A percentile compares a stretch with the other conserved stretches of the same genome.
These are phyloP conservation scores for Probosciger aterrimus DNA, from an alignment of 2,113 vertebrate species.

Conservation along the genomic window DNA sequence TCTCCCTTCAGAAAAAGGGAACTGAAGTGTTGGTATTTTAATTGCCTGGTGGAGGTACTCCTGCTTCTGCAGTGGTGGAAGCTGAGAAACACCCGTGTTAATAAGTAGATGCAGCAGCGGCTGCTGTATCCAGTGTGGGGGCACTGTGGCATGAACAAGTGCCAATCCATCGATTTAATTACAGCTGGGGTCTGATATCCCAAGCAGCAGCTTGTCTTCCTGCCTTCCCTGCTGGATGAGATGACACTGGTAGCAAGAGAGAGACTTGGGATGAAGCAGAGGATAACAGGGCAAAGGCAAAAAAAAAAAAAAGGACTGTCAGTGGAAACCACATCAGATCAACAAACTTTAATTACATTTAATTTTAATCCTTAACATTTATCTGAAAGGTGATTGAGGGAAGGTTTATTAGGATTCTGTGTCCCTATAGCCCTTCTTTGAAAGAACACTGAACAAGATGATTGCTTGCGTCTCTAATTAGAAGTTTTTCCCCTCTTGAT, in stretches of 20 bases:
- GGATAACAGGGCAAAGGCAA: not conserved
- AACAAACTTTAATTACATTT: constrained; percentile 74
- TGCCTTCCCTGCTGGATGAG: not conserved
- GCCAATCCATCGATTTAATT: not conserved
- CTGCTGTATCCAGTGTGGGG: not conserved
- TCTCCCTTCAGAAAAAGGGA: not conserved
- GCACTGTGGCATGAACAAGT: not conserved
- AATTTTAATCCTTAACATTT: constrained; percentile 73
- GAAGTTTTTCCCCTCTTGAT: constrained; percentile 73
- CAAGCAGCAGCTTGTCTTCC: not conserved
- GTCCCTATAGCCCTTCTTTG: constrained; percentile 63
- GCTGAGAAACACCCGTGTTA: not conserved
- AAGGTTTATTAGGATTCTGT: constrained; percentile 68
- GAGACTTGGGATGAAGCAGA: not conserved
- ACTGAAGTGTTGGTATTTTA: not conserved
- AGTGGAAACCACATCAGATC: constrained; percentile 36
- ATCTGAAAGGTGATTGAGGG: constrained; percentile 71
- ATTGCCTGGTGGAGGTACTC: not conserved
- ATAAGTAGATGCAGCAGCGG: not conserved
- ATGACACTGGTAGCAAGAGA: not conserved
- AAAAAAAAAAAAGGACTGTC: not conserved
- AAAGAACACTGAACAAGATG: constrained; percentile 65
- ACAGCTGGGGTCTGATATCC: not conserved
- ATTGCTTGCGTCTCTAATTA: constrained; percentile 74
- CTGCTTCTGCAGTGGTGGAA: not conserved